A percentile compares a stretch with the other conserved stretches of the same genome.
phyloP scores from a whole-genome alignment of 2,888 invertebrate species.

The Epinotia bilunana region DNA sequence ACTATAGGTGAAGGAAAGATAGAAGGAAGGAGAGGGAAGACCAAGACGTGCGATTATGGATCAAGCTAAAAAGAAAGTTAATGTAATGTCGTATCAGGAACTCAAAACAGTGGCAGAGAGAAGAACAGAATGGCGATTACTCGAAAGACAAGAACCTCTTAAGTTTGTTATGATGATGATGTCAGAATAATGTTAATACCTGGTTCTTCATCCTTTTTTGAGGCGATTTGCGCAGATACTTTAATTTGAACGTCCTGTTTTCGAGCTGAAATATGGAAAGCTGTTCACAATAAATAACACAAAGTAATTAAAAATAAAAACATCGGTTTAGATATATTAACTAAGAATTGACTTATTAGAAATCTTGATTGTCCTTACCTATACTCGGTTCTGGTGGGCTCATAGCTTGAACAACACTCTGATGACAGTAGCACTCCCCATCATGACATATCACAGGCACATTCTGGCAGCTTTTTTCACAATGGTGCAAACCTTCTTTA shows the following conservation, averaged over 20 bases:
- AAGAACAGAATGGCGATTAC: too few relatives aligned
- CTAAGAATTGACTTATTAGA: background rate
- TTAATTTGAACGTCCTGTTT: conserved; percentile 11
- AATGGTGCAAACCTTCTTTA: conserved; percentile 8
- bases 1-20: too few relatives aligned
- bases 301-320: background rate
- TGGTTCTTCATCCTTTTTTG: conserved; percentile 2
- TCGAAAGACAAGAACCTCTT: too few relatives aligned
- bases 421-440: conserved; percentile 27
- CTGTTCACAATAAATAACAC: background rate
- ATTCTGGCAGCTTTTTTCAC: background rate
- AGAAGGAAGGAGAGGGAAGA: too few relatives aligned
- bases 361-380: background rate
- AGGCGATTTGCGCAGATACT: background rate
- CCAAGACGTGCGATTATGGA: too few relatives aligned
- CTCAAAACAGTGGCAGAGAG: too few relatives aligned
- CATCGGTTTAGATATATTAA: background rate
- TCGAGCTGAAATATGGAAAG: background rate
- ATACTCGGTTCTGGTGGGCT: background rate
- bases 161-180: too few relatives aligned
- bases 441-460: conserved; percentile 2
- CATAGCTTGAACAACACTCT: background rate
- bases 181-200: background rate
- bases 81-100: too few relatives aligned
- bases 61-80: too few relatives aligned